phyloP scores from a whole-genome alignment of 2,113 vertebrate species.

The Martes martes region DNA sequence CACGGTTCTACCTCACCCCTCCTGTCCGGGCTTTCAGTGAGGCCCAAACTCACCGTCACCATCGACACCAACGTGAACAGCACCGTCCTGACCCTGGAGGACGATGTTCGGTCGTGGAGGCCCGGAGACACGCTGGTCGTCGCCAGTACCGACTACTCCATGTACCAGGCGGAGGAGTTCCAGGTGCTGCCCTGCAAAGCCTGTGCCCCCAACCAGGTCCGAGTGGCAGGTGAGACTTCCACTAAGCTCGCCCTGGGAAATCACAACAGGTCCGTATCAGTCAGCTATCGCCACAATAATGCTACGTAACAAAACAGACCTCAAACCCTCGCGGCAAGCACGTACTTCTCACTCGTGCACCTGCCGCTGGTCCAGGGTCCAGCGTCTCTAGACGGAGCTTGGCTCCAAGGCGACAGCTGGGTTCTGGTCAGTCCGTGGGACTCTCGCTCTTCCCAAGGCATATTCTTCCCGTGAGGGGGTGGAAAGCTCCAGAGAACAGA shows the following conservation, averaged over 20 bases:
- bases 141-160: conserved; percentile 88
- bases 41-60: conserved; percentile 90
- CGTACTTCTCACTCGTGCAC: not conserved
- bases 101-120: conserved; percentile 81
- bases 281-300: not conserved
- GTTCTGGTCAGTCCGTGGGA: not conserved
- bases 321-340: too few relatives aligned
- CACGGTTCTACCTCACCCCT: not conserved
- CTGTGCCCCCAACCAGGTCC: conserved; percentile 88
- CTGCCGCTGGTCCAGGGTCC: not conserved
- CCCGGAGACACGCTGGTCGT: conserved; percentile 84
- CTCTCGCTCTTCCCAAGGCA: not conserved
- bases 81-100: conserved; percentile 82
- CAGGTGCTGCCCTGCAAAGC: conserved; percentile 82
- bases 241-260: not conserved
- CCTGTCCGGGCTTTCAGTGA: conserved; percentile 82
- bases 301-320: not conserved
- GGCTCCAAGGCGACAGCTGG: not conserved
- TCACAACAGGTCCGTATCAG: not conserved
- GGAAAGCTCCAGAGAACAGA: not conserved
- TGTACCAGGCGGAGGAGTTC: conserved; percentile 92
- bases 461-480: not conserved
- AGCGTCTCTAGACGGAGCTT: not conserved
- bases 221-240: conserved; percentile 88
- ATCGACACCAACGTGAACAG: conserved; percentile 88